Base-by-base conservation (phyloP, 2,797 vertebrate genomes). In the Enteromius thamalakanensis region DNA sequence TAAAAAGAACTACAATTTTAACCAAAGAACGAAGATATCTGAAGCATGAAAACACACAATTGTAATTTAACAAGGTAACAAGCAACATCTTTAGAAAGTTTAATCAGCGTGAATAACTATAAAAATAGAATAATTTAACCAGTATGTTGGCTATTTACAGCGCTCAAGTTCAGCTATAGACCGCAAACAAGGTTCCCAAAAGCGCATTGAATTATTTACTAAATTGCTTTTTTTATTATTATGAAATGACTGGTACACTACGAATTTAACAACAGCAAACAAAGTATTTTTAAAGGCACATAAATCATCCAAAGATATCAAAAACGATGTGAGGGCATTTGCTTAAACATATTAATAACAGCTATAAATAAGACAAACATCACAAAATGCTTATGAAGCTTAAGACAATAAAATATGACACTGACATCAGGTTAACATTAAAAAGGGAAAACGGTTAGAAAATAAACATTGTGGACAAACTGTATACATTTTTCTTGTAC, bases 311-410 rank as follows among this genome's bases (percentile, higher is more conserved):
- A 82, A 76, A 60, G 7, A 70, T 42, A 7, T 51, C 8, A 81
- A 58, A 58, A 21, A 23, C 12, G 19, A 17, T 64, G 32, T 29
- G 47, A 29, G 42, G 55, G 11, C 3, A 81, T 76, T 34, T 67
- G 19, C 74, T 78, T 64, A 65, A 80, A 60, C 21, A 12, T 72
- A 34, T 32, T 47, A 26, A 37, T 12, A 68, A n/a, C 0, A 69
- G 23, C 23, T 47, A 77, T 65, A 75, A 78, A 75, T 34, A 83
- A 12, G 62, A 84, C 53, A 32, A 74, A 29, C 42, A n/a, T 68
- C 74, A 55, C 51, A 12, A n/a, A 79, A 45, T 42, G 3, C 17
- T 53, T 23, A 71, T 21, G 37, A 42, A 77, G 15, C 51, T 19
- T 65, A 72, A 40, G 45, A 26, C 19, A 53, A 55, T 70, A 29